These are phyloP conservation scores for Myathropa florea DNA, from an alignment of 2,888 invertebrate species.

Conservation along the genomic window DNA sequence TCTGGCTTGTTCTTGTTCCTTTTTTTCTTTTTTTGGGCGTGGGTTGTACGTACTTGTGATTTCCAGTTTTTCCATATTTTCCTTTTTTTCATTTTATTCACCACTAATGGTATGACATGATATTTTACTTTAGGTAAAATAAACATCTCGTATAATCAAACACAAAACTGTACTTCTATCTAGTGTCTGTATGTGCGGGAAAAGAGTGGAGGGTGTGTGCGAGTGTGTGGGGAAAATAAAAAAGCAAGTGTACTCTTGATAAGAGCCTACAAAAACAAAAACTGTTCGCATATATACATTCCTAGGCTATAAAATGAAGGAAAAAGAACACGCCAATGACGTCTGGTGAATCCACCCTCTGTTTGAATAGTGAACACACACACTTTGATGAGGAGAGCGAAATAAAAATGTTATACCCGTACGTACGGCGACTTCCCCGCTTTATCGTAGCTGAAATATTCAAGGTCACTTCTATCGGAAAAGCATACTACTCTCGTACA, in stretches of 20 bases:
- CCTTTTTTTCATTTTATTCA: background rate
- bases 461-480: constrained; percentile 52
- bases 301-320: constrained; percentile 14
- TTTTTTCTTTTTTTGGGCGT: constrained; percentile 18
- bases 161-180: background rate
- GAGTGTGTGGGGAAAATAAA: background rate
- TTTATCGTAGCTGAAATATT: constrained; percentile 25
- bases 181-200: background rate
- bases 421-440: constrained; percentile 3
- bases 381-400: background rate
- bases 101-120: constrained; percentile 52
- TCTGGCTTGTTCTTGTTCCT: background rate
- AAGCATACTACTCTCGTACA: constrained; percentile 5
- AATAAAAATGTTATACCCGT: background rate
- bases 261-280: constrained; percentile 24
- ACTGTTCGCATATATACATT: constrained; percentile 2
- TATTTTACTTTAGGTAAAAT: constrained; percentile 57
- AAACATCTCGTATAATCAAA: constrained; percentile 40
- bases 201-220: background rate
- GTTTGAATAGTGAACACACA: constrained; percentile 18
- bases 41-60: background rate
- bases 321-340: constrained; percentile 21
- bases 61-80: background rate
- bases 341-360: constrained; percentile 44
- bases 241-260: constrained; percentile 34